Evolutionary conservation across 2,888 invertebrate genomes (phyloP).

Genomic region (Folsomia candida): DNA sequence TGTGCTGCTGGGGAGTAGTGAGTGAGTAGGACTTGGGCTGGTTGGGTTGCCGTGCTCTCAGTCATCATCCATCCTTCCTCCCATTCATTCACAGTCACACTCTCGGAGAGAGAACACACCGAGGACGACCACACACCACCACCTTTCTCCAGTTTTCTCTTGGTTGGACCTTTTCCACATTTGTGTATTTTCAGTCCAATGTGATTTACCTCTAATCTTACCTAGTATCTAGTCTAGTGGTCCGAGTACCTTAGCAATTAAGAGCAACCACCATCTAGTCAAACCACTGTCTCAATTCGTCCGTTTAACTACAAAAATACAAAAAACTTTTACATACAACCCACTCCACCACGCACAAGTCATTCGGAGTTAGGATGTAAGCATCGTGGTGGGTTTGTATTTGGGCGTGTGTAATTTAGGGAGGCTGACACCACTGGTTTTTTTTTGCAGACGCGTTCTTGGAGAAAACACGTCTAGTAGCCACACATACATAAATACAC

Average conservation of each 20-base stretch:
- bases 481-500: too few species aligned
- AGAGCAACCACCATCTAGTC: background rate
- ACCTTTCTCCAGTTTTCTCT: slow-evolving; percentile 5
- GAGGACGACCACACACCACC: background rate
- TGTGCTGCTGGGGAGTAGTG: too few species aligned
- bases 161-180: background rate
- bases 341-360: too few species aligned
- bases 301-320: background rate
- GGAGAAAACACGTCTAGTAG: too few species aligned
- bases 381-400: too few species aligned
- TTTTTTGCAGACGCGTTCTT: too few species aligned
- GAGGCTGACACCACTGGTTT: too few species aligned
- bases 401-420: too few species aligned
- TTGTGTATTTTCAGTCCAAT: background rate
- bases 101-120: slow-evolving; percentile 2
- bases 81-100: background rate
- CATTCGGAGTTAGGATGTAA: too few species aligned
- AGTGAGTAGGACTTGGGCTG: background rate
- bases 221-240: background rate
- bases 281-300: background rate
- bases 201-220: background rate
- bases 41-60: background rate
- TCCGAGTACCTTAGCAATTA: background rate
- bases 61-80: slow-evolving; percentile 14
- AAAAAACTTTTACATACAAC: too few species aligned